These are phyloP conservation scores for Cottoperca gobio DNA, from an alignment of 2,797 vertebrate genomes.

Conservation along the genomic window DNA sequence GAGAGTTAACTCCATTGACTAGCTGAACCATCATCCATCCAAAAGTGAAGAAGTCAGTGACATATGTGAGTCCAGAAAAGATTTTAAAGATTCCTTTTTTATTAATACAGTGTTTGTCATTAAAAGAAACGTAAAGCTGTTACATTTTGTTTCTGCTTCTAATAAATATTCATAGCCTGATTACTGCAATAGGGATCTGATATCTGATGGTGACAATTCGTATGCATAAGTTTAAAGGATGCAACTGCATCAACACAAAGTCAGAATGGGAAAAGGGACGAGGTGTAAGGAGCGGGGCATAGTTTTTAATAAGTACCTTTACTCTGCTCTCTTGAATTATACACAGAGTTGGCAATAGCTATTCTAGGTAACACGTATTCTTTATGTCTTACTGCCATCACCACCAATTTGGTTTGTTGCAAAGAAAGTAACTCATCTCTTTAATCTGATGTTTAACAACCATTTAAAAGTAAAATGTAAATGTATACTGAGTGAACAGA, in stretches of 20 bases:
- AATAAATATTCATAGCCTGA: conserved; percentile 34
- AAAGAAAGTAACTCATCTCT: conserved; percentile 1
- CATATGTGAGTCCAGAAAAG: conserved; percentile 15
- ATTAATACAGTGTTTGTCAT: background rate
- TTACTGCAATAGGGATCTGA: conserved; percentile 13
- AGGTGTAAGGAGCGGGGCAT: background rate
- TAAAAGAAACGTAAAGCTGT: background rate
- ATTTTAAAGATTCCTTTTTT: conserved; percentile 15
- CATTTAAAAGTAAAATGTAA: background rate
- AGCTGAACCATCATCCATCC: conserved; percentile 5
- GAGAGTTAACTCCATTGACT: conserved; percentile 22
- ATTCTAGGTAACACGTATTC: conserved; percentile 27
- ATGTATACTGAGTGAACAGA: too few species aligned
- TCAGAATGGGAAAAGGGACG: conserved; percentile 1
- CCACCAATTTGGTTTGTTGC: background rate
- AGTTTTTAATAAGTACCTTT: conserved; percentile 5
- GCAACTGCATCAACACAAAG: conserved; percentile 2
- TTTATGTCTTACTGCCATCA: conserved; percentile 20
- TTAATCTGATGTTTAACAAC: background rate
- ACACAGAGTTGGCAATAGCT: conserved; percentile 7
- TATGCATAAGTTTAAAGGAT: conserved; percentile 1
- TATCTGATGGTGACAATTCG: conserved; percentile 10
- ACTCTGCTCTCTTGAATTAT: conserved; percentile 6
- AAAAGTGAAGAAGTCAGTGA: conserved; percentile 9
- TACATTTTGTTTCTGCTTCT: conserved; percentile 11